Conservation (phyloP, 2,888 invertebrate genomes). For the Gibbula magus region DNA sequence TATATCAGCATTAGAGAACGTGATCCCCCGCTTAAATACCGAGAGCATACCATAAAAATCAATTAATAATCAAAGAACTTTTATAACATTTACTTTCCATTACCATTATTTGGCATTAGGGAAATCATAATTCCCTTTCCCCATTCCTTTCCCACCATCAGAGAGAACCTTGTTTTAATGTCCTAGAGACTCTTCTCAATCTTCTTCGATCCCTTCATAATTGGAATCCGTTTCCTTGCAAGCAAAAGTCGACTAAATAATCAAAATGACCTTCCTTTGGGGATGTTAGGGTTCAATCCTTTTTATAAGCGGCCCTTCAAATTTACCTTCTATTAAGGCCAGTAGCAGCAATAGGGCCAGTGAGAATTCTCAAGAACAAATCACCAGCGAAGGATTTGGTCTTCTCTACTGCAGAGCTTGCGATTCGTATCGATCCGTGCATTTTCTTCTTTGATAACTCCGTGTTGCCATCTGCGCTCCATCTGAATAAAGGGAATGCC, state of each 20-base stretch:
- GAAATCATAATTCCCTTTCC: background rate
- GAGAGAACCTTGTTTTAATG: background rate
- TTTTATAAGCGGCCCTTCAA: slow-evolving; percentile 1
- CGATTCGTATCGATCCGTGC: background rate
- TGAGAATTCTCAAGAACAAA: slow-evolving; percentile 1
- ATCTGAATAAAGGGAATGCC: too few species aligned
- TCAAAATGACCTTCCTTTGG: slow-evolving; percentile 7
- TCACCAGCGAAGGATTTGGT: background rate
- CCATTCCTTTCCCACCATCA: background rate
- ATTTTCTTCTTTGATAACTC: background rate
- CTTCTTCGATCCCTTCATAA: background rate
- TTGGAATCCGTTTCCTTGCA: background rate
- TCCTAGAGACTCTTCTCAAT: background rate
- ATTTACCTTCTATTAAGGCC: slow-evolving; percentile 13
- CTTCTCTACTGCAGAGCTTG: background rate
- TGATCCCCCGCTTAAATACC: background rate
- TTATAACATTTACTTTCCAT: background rate
- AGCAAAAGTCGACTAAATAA: slow-evolving; percentile 9
- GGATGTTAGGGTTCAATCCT: background rate
- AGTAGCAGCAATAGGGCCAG: background rate
- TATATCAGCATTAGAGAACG: too few species aligned
- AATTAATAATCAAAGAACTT: background rate
- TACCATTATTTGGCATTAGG: background rate
- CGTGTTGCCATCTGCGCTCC: too few species aligned
- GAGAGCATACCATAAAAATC: background rate